Evolutionary conservation across 1,140 invertebrate genomes (phyloP).

Genomic region (Hylaeus volcanicus): DNA sequence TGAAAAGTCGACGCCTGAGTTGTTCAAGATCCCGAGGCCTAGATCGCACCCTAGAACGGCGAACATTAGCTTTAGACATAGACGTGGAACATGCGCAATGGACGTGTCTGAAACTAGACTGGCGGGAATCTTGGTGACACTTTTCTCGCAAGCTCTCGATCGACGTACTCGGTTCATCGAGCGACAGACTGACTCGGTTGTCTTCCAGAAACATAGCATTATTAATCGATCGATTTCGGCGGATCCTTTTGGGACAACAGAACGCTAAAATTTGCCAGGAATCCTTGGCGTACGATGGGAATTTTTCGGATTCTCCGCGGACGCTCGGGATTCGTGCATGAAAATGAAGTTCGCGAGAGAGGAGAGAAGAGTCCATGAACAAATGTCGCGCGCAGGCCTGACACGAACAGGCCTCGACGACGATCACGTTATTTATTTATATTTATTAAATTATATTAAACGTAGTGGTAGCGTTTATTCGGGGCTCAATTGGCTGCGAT

Average conservation of each 20-base stretch:
- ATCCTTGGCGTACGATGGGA: background rate
- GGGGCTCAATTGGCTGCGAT: background rate
- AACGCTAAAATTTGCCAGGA: background rate
- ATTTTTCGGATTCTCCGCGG: too few species aligned
- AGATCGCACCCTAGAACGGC: slow-evolving; percentile 20
- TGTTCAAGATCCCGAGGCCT: background rate
- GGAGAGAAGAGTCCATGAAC: background rate
- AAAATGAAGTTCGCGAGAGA: background rate
- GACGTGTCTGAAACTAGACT: slow-evolving; percentile 24
- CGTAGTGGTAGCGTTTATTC: slow-evolving; percentile 31
- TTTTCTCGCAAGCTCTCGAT: slow-evolving; percentile 17
- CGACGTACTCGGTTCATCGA: slow-evolving; percentile 8
- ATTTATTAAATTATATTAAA: slow-evolving; percentile 62
- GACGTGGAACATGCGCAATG: background rate
- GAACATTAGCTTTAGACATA: slow-evolving; percentile 39
- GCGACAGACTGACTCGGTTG: background rate
- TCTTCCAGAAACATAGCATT: background rate
- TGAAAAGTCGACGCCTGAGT: background rate
- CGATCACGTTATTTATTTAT: slow-evolving; percentile 68
- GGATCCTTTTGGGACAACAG: background rate
- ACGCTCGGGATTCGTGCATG: background rate
- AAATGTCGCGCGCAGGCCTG: slow-evolving; percentile 7
- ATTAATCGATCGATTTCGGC: background rate
- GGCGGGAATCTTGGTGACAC: slow-evolving; percentile 25
- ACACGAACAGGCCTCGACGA: slow-evolving; percentile 28